phyloP scores from a whole-genome alignment of 2,888 invertebrate species.

The Volucella inanis region DNA sequence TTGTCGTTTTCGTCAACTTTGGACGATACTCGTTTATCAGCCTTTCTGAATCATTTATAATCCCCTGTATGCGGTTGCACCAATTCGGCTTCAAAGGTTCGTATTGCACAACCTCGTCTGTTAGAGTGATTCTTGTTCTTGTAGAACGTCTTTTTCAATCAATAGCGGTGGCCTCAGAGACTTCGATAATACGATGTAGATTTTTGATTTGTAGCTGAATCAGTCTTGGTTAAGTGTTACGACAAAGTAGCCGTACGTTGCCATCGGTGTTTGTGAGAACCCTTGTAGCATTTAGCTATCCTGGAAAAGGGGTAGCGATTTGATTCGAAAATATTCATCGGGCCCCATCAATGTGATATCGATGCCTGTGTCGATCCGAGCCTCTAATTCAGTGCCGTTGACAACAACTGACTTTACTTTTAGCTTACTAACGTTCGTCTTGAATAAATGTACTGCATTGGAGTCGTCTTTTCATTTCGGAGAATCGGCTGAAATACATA shows the following conservation, averaged over 20 bases:
- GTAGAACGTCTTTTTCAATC: background rate
- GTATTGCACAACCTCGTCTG: background rate
- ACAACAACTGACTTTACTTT: background rate
- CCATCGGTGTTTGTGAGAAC: slow-evolving; percentile 12
- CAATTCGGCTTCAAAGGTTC: background rate
- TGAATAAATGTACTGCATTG: slow-evolving; percentile 7
- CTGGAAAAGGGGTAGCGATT: slow-evolving; percentile 3
- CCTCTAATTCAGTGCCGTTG: slow-evolving; percentile 9
- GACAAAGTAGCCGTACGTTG: slow-evolving; percentile 10
- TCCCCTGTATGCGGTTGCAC: no score
- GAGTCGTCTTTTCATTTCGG: slow-evolving; percentile 1
- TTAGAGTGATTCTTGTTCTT: background rate
- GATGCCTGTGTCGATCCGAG: background rate
- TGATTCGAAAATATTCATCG: slow-evolving; percentile 2
- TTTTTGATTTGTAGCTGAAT: slow-evolving; percentile 20
- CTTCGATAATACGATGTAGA: background rate
- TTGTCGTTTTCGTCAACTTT: no score
- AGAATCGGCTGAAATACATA: slow-evolving; percentile 15
- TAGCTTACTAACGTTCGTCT: slow-evolving; percentile 10
- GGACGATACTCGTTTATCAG: no score
- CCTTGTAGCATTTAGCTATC: slow-evolving; percentile 26
- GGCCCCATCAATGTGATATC: background rate
- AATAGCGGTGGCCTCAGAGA: background rate
- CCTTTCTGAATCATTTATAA: no score
- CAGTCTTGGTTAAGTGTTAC: slow-evolving; percentile 12